These are phyloP conservation scores for Mesocricetus auratus DNA, from an alignment of 2,113 vertebrate genomes.

Conservation along the genomic window DNA sequence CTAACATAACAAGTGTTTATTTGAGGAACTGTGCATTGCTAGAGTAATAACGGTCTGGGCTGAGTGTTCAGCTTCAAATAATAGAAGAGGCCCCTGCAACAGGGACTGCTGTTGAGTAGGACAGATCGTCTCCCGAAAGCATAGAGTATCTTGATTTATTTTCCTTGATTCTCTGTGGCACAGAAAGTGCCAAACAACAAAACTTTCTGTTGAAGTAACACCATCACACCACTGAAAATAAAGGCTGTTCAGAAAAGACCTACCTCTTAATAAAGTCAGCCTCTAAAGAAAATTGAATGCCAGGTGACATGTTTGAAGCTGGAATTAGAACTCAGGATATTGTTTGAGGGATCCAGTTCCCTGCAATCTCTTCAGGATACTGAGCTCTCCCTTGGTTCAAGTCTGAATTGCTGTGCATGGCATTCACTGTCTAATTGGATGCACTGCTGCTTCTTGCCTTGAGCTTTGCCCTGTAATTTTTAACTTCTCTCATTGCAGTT, in stretches of 20 bases:
- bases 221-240: neutral
- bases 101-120: neutral
- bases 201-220: neutral
- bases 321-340: neutral
- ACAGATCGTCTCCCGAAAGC: neutral
- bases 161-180: neutral
- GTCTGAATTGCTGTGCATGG: neutral
- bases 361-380: neutral
- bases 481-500: slow-evolving; percentile 22
- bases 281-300: neutral
- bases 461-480: slow-evolving; percentile 32
- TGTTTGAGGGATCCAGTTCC: neutral
- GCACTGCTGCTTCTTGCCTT: neutral
- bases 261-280: neutral
- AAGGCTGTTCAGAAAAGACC: neutral
- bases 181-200: accelerated
- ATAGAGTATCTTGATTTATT: slow-evolving; percentile 15
- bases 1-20: neutral
- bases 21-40: neutral
- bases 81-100: neutral
- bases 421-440: neutral
- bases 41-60: neutral
- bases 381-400: neutral
- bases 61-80: neutral
- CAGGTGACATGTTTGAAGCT: neutral